These are phyloP conservation scores for Antheraea yamamai DNA, from an alignment of 2,888 invertebrate genomes.

Conservation along the genomic window DNA sequence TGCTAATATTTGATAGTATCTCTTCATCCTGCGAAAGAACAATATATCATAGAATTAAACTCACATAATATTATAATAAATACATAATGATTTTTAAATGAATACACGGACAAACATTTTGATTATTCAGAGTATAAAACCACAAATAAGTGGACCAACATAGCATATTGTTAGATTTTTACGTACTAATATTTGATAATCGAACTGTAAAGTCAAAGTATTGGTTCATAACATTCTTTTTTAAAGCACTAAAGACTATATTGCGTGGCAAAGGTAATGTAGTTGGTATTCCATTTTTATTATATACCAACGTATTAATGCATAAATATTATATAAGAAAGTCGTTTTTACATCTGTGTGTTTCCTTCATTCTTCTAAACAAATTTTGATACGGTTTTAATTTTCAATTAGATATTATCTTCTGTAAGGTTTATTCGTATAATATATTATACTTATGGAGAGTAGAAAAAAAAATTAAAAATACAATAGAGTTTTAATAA, in stretches of 20 bases:
- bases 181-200: too few relatives aligned
- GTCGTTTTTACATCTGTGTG: too few relatives aligned
- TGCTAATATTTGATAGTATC: constrained; percentile 34
- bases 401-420: too few relatives aligned
- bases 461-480: too few relatives aligned
- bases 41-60: neutral
- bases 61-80: neutral
- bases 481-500: too few relatives aligned
- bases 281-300: neutral
- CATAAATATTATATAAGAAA: too few relatives aligned
- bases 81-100: neutral
- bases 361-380: too few relatives aligned
- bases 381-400: too few relatives aligned
- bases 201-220: neutral
- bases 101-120: neutral
- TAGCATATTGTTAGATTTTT: neutral
- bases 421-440: too few relatives aligned
- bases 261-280: neutral
- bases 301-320: too few relatives aligned
- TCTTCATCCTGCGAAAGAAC: constrained; percentile 35
- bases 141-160: neutral
- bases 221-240: neutral
- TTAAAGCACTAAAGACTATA: neutral
- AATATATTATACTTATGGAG: too few relatives aligned
- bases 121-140: too few relatives aligned